Evolutionary conservation across 2,888 invertebrate species (phyloP), one percentile per base, ranked within the genome.

Genomic region (Callyntrura sp.): DNA sequence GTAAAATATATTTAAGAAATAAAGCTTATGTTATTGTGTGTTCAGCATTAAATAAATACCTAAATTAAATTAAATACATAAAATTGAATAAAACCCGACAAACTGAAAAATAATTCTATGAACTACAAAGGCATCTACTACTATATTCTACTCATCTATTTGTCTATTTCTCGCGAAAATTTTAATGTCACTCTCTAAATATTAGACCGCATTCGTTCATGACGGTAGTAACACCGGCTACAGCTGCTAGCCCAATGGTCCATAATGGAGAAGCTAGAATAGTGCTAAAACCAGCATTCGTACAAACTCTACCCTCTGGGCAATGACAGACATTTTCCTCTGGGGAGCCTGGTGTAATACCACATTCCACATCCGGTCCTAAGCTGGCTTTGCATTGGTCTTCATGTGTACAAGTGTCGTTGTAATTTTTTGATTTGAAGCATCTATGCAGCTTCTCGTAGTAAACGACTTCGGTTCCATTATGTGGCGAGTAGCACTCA

Each of bases 301-400:
- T 17, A 45, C 92, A 92, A 12, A 45, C 78, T 73, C 85, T 90
- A 45, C 91, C 92, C 6, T 35, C 4, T 45, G 92, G 92, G 88
- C 92, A 92, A 43, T 92, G 84, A 70, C 92, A 92, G 1, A 88
- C 73, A 1, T 43, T 51, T n/a, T 85, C 68, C 1, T 20, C 14
- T 9, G 14, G 1, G 6, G 2, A 73, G 0, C 65, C 73, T 0
- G 35, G 45, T 2, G 78, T 70, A 1, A 57, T 11, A 5, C 60
- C 86, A 51, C 92, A 92, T 35, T 82, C 60, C 0, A 90, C 88
- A 23, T 89, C 81, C 0, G 88, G 76, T 28, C 87, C 87, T 0
- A 91, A 20, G 25, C 83, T 89, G 0, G 92, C 91, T 23, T 35
- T 8, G 20, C 92, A 92, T 70, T 92, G 90, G 0, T 86, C 81